phyloP scores from a whole-genome alignment of 2,113 vertebrate species.

The Balaenoptera acutorostrata region DNA sequence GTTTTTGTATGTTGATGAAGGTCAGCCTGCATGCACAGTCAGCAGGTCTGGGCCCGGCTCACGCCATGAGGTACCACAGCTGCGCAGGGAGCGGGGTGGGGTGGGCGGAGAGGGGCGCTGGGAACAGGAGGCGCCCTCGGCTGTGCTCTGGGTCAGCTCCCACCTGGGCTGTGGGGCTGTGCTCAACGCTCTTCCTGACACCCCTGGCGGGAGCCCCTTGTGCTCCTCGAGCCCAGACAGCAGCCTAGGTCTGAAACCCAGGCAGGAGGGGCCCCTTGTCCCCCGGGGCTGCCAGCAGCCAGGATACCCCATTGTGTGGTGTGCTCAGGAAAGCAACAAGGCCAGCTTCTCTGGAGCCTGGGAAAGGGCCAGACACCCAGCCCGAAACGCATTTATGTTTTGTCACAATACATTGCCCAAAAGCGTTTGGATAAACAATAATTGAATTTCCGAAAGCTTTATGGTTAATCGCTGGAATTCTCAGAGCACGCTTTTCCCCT shows the following conservation, averaged over 20 bases:
- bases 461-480: constrained; percentile 69
- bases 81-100: neutral
- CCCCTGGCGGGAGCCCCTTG: neutral
- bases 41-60: neutral
- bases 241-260: neutral
- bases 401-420: constrained; percentile 31
- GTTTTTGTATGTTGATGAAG: neutral
- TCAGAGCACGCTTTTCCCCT: constrained; percentile 40
- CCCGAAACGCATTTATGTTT: constrained; percentile 42
- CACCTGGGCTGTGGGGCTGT: neutral
- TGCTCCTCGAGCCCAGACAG: neutral
- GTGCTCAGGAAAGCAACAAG: neutral
- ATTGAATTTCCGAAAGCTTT: constrained; percentile 67
- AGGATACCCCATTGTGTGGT: neutral
- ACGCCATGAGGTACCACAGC: neutral
- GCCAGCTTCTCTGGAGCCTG: neutral
- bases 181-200: neutral
- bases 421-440: constrained; percentile 65
- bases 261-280: neutral
- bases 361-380: constrained; percentile 34
- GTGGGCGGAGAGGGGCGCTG: neutral
- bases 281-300: neutral
- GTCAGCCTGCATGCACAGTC: neutral
- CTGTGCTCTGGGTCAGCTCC: neutral
- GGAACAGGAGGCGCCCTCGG: neutral